phyloP scores from a whole-genome alignment of 2,888 invertebrate genomes.

The Fabriciana adippe region DNA sequence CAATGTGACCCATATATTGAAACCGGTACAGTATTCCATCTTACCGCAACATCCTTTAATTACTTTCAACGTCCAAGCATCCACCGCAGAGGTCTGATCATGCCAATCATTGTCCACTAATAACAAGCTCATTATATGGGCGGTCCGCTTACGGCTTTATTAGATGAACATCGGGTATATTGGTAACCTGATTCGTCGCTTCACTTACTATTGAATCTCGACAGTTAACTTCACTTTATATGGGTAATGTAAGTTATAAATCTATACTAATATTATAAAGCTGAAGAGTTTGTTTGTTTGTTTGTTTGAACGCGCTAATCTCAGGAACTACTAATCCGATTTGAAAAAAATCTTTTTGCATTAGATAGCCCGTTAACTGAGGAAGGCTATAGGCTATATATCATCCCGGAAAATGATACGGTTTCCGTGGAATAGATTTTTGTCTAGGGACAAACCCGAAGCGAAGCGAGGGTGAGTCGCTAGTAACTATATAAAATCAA shows the following conservation, averaged over 20 bases:
- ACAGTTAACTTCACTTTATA: background rate
- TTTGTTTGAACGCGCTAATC: too few relatives aligned
- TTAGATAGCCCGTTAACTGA: too few relatives aligned
- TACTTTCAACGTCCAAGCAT: slow-evolving; percentile 23
- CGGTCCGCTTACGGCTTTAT: slow-evolving; percentile 54
- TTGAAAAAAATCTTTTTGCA: too few relatives aligned
- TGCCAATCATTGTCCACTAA: slow-evolving; percentile 49
- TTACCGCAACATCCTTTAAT: slow-evolving; percentile 21
- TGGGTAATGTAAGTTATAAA: too few relatives aligned
- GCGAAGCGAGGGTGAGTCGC: too few relatives aligned
- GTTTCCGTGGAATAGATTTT: too few relatives aligned
- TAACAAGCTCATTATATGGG: slow-evolving; percentile 52
- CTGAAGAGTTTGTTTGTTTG: background rate
- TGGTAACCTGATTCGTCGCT: slow-evolving; percentile 27
- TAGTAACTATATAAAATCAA: too few relatives aligned
- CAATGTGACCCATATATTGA: slow-evolving; percentile 8
- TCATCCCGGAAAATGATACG: too few relatives aligned
- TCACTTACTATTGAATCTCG: slow-evolving; percentile 4
- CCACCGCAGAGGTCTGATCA: slow-evolving; percentile 44
- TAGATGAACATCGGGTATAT: slow-evolving; percentile 45
- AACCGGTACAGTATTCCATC: background rate
- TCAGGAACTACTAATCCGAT: too few relatives aligned
- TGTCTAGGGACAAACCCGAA: too few relatives aligned
- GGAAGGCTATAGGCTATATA: too few relatives aligned
- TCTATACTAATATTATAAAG: too few relatives aligned